Conservation (phyloP, 2,797 vertebrate species). For the Clarias laeviceps region DNA sequence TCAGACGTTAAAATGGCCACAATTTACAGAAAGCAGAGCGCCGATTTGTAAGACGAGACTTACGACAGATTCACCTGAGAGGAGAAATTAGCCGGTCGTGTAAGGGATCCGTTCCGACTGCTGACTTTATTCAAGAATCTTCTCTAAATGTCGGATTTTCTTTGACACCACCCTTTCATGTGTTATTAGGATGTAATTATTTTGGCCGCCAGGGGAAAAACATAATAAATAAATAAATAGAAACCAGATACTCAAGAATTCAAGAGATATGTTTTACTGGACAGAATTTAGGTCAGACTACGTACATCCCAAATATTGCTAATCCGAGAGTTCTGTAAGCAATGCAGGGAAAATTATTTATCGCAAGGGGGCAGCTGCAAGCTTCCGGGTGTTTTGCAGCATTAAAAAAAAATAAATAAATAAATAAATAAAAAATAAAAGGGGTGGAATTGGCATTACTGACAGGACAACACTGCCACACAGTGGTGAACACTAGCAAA, state of each 20-base stretch:
- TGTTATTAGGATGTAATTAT: conserved; percentile 40
- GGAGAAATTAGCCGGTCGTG: conserved; percentile 19
- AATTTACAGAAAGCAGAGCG: no score
- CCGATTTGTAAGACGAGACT: not conserved
- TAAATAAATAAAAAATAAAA: no score
- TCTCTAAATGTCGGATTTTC: conserved; percentile 62
- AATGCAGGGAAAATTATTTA: conserved; percentile 45
- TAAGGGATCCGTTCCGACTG: conserved; percentile 66
- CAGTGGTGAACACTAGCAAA: conserved; percentile 39
- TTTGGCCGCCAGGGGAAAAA: conserved; percentile 12
- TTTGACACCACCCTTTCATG: conserved; percentile 56
- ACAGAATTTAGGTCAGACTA: conserved; percentile 54
- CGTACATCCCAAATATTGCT: conserved; percentile 45
- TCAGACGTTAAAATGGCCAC: no score
- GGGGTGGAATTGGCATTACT: not conserved
- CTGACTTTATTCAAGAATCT: conserved; percentile 65
- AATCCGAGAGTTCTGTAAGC: conserved; percentile 48
- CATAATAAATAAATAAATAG: not conserved
- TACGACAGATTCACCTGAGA: conserved; percentile 29
- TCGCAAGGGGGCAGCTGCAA: conserved; percentile 38
- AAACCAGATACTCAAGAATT: conserved; percentile 27
- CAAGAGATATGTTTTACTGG: conserved; percentile 37
- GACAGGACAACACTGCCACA: conserved; percentile 56
- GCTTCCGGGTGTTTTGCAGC: conserved; percentile 16
- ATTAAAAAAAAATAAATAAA: not conserved